Evolutionary conservation across 2,888 invertebrate genomes (phyloP).

Genomic region (Callosobruchus maculatus): DNA sequence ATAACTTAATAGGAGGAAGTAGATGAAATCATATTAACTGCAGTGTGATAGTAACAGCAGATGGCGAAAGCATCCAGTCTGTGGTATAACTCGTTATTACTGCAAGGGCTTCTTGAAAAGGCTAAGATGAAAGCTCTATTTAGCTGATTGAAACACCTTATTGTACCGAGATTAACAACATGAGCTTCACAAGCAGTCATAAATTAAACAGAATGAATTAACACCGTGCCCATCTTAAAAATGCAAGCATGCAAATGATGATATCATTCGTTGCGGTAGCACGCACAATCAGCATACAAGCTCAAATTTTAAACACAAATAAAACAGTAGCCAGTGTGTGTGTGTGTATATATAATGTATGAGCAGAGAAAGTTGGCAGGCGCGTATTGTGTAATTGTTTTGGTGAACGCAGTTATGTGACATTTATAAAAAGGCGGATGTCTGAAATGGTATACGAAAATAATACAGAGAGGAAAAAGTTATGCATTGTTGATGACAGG

Average conservation of each 20-base stretch:
- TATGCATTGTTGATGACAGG: background rate
- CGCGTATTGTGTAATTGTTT: background rate
- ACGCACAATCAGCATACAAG: background rate
- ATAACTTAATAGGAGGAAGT: too few relatives aligned
- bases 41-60: too few relatives aligned
- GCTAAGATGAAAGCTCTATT: too few relatives aligned
- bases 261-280: background rate
- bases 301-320: background rate
- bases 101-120: too few relatives aligned
- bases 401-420: background rate
- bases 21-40: too few relatives aligned
- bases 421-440: background rate
- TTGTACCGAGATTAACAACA: too few relatives aligned
- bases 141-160: too few relatives aligned
- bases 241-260: background rate
- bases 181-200: too few relatives aligned
- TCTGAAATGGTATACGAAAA: background rate
- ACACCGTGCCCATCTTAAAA: background rate
- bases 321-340: background rate
- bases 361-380: background rate
- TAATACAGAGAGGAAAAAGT: background rate
- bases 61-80: too few relatives aligned
- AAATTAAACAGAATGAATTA: too few relatives aligned
- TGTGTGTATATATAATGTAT: background rate
- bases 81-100: too few relatives aligned